phyloP scores from a whole-genome alignment of 2,888 invertebrate species.

The Iselma pallidipennis region DNA sequence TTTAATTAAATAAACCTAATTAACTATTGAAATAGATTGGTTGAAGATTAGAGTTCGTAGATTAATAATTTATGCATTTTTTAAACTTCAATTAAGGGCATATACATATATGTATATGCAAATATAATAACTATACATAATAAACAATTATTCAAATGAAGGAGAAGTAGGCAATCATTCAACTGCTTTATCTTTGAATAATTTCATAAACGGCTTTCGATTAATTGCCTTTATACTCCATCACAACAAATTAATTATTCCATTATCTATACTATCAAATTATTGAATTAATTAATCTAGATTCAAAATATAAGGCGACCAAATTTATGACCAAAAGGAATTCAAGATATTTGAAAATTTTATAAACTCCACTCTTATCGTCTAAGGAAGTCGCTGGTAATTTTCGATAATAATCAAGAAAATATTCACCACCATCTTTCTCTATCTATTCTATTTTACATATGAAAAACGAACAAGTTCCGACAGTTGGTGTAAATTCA shows the following conservation, averaged over 20 bases:
- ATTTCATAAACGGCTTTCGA: constrained; percentile 34
- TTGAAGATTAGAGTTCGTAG: background rate
- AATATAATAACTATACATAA: constrained; percentile 19
- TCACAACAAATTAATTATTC: constrained; percentile 30
- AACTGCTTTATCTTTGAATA: constrained; percentile 39
- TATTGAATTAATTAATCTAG: constrained; percentile 24
- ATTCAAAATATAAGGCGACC: no score
- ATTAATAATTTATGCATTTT: background rate
- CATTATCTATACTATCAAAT: constrained; percentile 27
- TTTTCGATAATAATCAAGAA: background rate
- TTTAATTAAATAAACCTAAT: background rate
- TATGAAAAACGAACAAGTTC: background rate
- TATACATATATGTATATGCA: constrained; percentile 41
- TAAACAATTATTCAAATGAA: constrained; percentile 41
- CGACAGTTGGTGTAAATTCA: constrained; percentile 18
- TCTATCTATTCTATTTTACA: no score
- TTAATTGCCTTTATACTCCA: constrained; percentile 30
- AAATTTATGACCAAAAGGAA: no score
- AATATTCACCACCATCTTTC: no score
- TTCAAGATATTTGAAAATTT: background rate
- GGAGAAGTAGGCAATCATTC: constrained; percentile 37
- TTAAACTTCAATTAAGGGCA: constrained; percentile 36
- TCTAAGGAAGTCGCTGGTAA: background rate
- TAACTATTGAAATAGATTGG: background rate
- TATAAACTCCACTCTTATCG: background rate